Evolutionary conservation across 37 sponge, comb jelly and placozoan genomes (phyloP).

Genomic region (Chondrilla cf. caribensis): DNA sequence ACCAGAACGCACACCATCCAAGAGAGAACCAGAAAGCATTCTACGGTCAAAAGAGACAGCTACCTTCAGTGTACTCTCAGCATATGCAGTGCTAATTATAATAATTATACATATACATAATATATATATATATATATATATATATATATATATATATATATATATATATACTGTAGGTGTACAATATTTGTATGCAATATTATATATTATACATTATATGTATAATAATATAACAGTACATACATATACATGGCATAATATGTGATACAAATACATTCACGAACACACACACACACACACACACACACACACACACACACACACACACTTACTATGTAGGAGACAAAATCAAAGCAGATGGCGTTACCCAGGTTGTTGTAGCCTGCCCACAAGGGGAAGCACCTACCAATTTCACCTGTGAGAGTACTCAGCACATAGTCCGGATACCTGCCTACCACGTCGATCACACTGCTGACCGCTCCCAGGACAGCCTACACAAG

Average conservation of each 20-base stretch:
- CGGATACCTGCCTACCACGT: background rate
- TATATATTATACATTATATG: too few relatives aligned
- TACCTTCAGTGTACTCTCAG: too few relatives aligned
- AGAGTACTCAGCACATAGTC: background rate
- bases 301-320: background rate
- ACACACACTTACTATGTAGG: background rate
- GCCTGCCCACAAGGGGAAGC: background rate
- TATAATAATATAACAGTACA: too few relatives aligned
- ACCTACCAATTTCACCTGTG: background rate
- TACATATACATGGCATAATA: background rate
- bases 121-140: background rate
- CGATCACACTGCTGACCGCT: background rate
- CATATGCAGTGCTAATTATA: too few relatives aligned
- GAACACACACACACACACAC: background rate
- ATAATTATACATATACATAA: background rate
- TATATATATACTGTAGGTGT: background rate
- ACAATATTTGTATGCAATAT: too few relatives aligned
- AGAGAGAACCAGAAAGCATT: constrained; percentile 17
- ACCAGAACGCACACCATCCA: constrained; percentile 13
- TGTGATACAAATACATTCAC: background rate
- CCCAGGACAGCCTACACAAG: background rate
- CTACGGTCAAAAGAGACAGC: background rate
- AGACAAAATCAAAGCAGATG: background rate
- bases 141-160: background rate
- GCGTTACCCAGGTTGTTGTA: constrained; percentile 4